phyloP scores from a whole-genome alignment of 2,888 invertebrate species.

The Leucozona laternaria region DNA sequence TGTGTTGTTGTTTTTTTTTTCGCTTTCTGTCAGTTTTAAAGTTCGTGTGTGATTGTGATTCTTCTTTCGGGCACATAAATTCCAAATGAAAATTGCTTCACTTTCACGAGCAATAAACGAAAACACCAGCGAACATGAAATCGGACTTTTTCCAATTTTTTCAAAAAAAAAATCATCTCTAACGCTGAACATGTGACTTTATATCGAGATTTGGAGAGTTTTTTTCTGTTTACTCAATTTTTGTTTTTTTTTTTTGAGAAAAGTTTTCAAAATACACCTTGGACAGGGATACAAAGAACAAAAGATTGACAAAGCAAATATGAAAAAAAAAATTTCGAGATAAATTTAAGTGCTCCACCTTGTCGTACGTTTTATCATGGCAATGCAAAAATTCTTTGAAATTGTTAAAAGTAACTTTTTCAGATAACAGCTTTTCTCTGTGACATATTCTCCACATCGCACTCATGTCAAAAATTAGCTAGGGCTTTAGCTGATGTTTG shows the following conservation, averaged over 20 bases:
- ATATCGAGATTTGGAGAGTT: constrained; percentile 27
- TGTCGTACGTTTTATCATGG: not conserved
- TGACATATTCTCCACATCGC: no score
- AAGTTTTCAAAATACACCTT: constrained; percentile 36
- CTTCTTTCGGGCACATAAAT: constrained; percentile 52
- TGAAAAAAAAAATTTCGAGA: not conserved
- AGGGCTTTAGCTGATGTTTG: no score
- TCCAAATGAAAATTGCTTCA: constrained; percentile 70
- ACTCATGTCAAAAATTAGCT: no score
- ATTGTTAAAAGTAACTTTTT: no score
- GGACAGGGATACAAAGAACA: constrained; percentile 37
- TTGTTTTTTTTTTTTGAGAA: not conserved
- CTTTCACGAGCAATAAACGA: constrained; percentile 75
- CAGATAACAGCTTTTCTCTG: no score
- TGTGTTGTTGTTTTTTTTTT: not conserved
- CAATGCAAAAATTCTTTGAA: no score
- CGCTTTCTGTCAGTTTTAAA: not conserved
- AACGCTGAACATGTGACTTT: constrained; percentile 39
- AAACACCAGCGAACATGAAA: constrained; percentile 67
- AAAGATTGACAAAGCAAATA: constrained; percentile 53
- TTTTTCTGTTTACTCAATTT: constrained; percentile 19
- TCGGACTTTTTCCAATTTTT: constrained; percentile 47
- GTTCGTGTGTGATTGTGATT: constrained; percentile 29
- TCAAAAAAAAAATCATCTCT: constrained; percentile 1
- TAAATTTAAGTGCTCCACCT: not conserved